A percentile compares a stretch with the other conserved stretches of the same genome.
Evolutionary conservation across 1,140 invertebrate species (phyloP).

Genomic region (Heliconius hewitsoni): DNA sequence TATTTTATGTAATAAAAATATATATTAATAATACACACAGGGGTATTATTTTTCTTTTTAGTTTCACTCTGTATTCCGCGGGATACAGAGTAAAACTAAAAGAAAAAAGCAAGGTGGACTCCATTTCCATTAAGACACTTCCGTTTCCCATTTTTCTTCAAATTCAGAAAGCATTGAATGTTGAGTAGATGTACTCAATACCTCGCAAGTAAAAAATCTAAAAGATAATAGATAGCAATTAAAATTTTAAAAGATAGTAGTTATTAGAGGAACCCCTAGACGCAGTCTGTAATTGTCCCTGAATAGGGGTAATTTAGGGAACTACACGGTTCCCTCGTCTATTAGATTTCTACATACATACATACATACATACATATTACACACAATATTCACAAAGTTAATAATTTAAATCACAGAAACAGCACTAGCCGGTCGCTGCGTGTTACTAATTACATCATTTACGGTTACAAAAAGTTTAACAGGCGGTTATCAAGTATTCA

Average conservation of each 20-base stretch:
- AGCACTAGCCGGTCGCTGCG: constrained; percentile 30
- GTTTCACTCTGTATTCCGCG: too few relatives aligned
- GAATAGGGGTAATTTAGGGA: constrained; percentile 38
- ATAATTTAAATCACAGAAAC: constrained; percentile 34
- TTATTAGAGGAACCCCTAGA: constrained; percentile 8
- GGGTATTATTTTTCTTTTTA: too few relatives aligned
- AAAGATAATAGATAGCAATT: not conserved
- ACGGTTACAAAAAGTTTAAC: constrained; percentile 62
- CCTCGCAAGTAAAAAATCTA: too few relatives aligned
- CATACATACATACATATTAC: constrained; percentile 1
- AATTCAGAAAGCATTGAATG: too few relatives aligned
- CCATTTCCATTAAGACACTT: too few relatives aligned
- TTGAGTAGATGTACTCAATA: too few relatives aligned
- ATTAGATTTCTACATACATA: constrained; percentile 6
- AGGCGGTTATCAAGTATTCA: constrained; percentile 53
- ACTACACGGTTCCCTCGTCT: constrained; percentile 23
- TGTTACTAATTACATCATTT: constrained; percentile 63
- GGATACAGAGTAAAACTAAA: too few relatives aligned
- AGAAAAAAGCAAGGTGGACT: too few relatives aligned
- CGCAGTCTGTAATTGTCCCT: constrained; percentile 17
- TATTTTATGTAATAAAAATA: not conserved
- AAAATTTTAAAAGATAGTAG: too few relatives aligned
- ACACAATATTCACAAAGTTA: constrained; percentile 13
- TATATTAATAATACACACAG: not conserved
- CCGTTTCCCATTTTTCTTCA: too few relatives aligned